Evolutionary conservation across 2,797 vertebrate genomes (phyloP).

Genomic region (Sebastes reedi): DNA sequence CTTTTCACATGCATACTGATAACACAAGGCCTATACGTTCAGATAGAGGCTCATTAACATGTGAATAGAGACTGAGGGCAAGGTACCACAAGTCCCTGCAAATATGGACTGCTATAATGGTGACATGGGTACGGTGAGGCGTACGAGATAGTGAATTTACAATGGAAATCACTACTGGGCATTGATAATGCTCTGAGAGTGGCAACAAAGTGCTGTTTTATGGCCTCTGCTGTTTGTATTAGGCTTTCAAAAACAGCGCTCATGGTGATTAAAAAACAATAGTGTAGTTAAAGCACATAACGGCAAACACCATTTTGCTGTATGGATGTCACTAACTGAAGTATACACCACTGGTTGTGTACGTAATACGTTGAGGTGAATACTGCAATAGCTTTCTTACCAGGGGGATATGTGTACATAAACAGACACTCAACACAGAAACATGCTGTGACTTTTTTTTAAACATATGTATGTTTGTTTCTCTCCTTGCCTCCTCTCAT

Average conservation of each 20-base stretch:
- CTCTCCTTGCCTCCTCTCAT: not conserved
- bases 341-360: conserved; percentile 16
- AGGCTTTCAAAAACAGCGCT: conserved; percentile 65
- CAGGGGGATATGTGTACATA: not conserved
- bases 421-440: not conserved
- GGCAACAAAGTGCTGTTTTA: conserved; percentile 76
- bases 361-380: not conserved
- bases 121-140: conserved; percentile 7
- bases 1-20: conserved; percentile 28
- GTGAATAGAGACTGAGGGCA: conserved; percentile 19
- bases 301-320: conserved; percentile 41
- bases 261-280: conserved; percentile 36
- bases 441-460: not conserved
- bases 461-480: not conserved
- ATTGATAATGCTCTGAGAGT: conserved; percentile 64
- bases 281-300: conserved; percentile 67
- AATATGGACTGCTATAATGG: conserved; percentile 19
- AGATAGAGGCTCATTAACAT: conserved; percentile 36
- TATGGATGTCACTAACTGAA: conserved; percentile 21
- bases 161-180: conserved; percentile 70
- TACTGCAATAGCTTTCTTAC: not conserved
- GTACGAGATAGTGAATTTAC: conserved; percentile 36
- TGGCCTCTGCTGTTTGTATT: conserved; percentile 73
- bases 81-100: not conserved
- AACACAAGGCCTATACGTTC: conserved; percentile 11